These are phyloP conservation scores for Ophion obscuratus DNA, from an alignment of 2,888 invertebrate genomes.

Conservation along the genomic window DNA sequence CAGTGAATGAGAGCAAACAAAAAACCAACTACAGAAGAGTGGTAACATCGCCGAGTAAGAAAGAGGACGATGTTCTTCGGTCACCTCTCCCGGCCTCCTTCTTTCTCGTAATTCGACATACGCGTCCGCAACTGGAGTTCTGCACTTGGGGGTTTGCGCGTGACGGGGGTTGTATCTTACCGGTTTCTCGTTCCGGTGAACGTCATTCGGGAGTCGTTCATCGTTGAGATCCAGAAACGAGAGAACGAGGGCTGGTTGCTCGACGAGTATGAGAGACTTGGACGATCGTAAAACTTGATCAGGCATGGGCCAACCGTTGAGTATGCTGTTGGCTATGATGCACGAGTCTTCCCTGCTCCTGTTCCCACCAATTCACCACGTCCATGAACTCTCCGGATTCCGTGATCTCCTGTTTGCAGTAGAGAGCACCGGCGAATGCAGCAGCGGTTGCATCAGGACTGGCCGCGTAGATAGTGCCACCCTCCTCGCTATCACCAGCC, in stretches of 20 bases:
- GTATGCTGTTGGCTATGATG: slow-evolving; percentile 79
- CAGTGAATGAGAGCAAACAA: slow-evolving; percentile 8
- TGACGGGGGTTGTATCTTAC: slow-evolving; percentile 41
- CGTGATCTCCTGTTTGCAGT: slow-evolving; percentile 81
- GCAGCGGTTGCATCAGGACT: slow-evolving; percentile 73
- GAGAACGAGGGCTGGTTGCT: slow-evolving; percentile 6
- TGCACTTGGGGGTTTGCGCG: background rate
- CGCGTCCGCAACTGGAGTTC: background rate
- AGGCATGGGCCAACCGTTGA: slow-evolving; percentile 82
- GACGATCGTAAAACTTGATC: slow-evolving; percentile 68
- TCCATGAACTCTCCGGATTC: slow-evolving; percentile 82
- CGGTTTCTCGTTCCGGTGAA: slow-evolving; percentile 55
- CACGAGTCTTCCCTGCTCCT: slow-evolving; percentile 81
- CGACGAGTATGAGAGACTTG: slow-evolving; percentile 27
- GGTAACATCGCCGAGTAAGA: slow-evolving; percentile 48
- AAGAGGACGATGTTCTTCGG: slow-evolving; percentile 57
- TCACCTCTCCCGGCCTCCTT: slow-evolving; percentile 50
- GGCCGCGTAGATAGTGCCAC: slow-evolving; percentile 78
- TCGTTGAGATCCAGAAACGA: slow-evolving; percentile 24
- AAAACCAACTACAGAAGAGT: slow-evolving; percentile 34
- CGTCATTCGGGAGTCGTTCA: slow-evolving; percentile 7
- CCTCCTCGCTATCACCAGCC: slow-evolving; percentile 79
- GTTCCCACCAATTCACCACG: slow-evolving; percentile 83
- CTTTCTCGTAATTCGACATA: background rate
- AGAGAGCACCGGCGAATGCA: slow-evolving; percentile 79